Evolutionary conservation across 1,140 invertebrate genomes (phyloP).

Genomic region (Drosophila cardini): DNA sequence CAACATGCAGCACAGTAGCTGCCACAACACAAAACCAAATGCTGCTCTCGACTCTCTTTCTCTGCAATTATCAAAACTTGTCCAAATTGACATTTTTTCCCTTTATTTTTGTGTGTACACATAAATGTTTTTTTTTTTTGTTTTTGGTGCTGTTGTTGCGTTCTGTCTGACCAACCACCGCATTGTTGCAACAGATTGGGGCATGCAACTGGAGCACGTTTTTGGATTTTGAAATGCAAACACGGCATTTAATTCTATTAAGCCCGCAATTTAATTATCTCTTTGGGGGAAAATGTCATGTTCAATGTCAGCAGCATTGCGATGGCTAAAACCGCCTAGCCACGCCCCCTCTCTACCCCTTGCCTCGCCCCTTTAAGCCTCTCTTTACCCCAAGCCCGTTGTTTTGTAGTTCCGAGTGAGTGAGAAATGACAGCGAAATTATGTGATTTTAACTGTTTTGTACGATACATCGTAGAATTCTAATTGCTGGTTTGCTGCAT

Average conservation of each 20-base stretch:
- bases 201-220: slow-evolving; percentile 67
- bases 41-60: slow-evolving; percentile 33
- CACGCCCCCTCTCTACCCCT: background rate
- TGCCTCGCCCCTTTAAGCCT: background rate
- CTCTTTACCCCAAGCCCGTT: background rate
- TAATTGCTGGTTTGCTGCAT: slow-evolving; percentile 4
- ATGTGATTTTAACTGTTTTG: slow-evolving; percentile 42
- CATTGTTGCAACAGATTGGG: slow-evolving; percentile 3
- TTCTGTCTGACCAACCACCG: slow-evolving; percentile 36
- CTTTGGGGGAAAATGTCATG: slow-evolving; percentile 67
- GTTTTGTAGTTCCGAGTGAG: background rate
- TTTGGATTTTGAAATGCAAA: slow-evolving; percentile 81
- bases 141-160: background rate
- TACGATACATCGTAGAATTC: background rate
- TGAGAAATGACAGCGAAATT: slow-evolving; percentile 53
- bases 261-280: slow-evolving; percentile 80
- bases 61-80: slow-evolving; percentile 82
- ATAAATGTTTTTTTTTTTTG: background rate
- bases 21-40: slow-evolving; percentile 38
- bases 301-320: slow-evolving; percentile 74
- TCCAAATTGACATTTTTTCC: slow-evolving; percentile 78
- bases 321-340: slow-evolving; percentile 13
- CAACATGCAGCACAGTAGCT: slow-evolving; percentile 70
- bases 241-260: slow-evolving; percentile 83
- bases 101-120: slow-evolving; percentile 13